phyloP scores from a whole-genome alignment of 2,888 invertebrate genomes.

The Zaprionus lineosus region DNA sequence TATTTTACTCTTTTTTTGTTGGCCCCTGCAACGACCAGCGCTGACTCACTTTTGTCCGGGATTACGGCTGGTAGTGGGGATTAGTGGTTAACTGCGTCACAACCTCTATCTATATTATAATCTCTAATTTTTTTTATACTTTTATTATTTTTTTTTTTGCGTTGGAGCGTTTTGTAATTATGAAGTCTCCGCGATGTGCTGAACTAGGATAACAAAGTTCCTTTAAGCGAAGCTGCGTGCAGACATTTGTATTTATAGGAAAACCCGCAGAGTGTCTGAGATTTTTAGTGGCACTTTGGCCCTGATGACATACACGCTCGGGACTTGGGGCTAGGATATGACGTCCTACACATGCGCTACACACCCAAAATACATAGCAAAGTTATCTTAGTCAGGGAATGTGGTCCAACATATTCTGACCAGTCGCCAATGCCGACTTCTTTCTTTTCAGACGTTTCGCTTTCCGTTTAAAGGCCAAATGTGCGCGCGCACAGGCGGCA shows the following conservation, averaged over 20 bases:
- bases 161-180: conserved; percentile 22
- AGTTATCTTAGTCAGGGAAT: conserved; percentile 25
- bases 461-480: conserved; percentile 14
- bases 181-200: conserved; percentile 72
- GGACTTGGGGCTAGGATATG: conserved; percentile 47
- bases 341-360: conserved; percentile 70
- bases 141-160: conserved; percentile 31
- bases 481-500: conserved; percentile 69
- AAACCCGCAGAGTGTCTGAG: conserved; percentile 58
- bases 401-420: conserved; percentile 29
- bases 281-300: conserved; percentile 66
- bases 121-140: conserved; percentile 9
- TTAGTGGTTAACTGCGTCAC: conserved; percentile 59
- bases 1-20: background rate
- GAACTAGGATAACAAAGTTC: conserved; percentile 80
- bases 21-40: conserved; percentile 1
- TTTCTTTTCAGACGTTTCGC: conserved; percentile 33
- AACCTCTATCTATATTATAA: conserved; percentile 53
- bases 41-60: conserved; percentile 48
- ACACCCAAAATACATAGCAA: conserved; percentile 3
- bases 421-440: conserved; percentile 65
- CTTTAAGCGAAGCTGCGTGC: conserved; percentile 78
- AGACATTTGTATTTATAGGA: conserved; percentile 81
- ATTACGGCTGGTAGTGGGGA: conserved; percentile 22
- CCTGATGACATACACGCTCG: conserved; percentile 46